A percentile compares a stretch with the other conserved stretches of the same genome.
Conservation (phyloP, 2,888 invertebrate genomes). For the Patella depressa region DNA sequence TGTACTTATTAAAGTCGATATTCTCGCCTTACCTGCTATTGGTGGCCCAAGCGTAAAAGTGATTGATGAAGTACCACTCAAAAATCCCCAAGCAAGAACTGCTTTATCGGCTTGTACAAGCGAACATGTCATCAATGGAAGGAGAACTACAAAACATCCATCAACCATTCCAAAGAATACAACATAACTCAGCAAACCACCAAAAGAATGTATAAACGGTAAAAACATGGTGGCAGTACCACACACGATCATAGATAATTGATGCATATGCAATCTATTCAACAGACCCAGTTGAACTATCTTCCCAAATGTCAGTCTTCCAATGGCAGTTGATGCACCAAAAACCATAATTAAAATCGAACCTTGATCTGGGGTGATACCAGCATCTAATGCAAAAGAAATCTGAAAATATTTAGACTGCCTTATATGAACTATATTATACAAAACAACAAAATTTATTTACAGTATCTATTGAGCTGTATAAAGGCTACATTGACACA, state of each 20-base stretch:
- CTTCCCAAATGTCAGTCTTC: conserved; percentile 58
- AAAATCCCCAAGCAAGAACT: conserved; percentile 59
- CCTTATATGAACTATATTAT: background rate
- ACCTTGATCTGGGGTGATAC: conserved; percentile 48
- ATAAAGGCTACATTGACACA: too few species aligned
- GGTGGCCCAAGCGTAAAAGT: conserved; percentile 63
- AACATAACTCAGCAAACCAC: conserved; percentile 40
- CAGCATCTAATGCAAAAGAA: conserved; percentile 53
- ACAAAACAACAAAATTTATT: background rate
- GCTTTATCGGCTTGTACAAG: conserved; percentile 54
- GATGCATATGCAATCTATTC: conserved; percentile 59
- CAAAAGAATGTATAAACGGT: conserved; percentile 52
- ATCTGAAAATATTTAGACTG: conserved; percentile 41
- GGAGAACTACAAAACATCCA: conserved; percentile 60
- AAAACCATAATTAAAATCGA: conserved; percentile 54
- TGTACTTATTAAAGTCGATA: conserved; percentile 18
- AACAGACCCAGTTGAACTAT: conserved; percentile 51
- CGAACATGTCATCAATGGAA: conserved; percentile 55
- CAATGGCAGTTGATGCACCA: conserved; percentile 55
- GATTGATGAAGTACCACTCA: conserved; percentile 52
- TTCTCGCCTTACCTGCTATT: conserved; percentile 53
- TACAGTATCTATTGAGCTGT: too few species aligned
- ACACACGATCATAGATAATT: conserved; percentile 59
- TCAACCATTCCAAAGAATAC: conserved; percentile 55
- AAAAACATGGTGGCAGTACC: conserved; percentile 56